A percentile compares a stretch with the other conserved stretches of the same genome.
phyloP scores from a whole-genome alignment of 2,888 invertebrate species.

The Argynnis bischoffii region DNA sequence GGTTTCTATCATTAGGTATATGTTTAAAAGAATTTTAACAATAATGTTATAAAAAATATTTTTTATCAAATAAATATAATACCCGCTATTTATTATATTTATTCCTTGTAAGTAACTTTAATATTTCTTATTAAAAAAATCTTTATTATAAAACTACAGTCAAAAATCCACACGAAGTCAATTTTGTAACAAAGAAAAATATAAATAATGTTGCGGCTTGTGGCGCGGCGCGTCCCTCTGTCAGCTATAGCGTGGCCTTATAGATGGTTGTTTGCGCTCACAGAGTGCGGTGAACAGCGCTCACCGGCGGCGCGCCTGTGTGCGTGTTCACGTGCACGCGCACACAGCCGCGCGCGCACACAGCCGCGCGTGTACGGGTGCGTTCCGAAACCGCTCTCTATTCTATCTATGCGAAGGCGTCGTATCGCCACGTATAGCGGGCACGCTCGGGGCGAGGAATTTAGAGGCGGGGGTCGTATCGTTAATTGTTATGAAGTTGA shows the following conservation, averaged over 20 bases:
- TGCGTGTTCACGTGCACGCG: constrained; percentile 62
- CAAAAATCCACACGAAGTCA: constrained; percentile 2
- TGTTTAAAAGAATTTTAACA: no score
- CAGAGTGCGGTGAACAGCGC: constrained; percentile 83
- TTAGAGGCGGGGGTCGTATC: constrained; percentile 83
- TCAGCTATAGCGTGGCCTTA: constrained; percentile 83
- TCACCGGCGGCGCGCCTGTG: constrained; percentile 74
- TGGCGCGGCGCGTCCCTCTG: constrained; percentile 73
- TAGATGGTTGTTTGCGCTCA: constrained; percentile 83
- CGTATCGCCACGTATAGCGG: constrained; percentile 81
- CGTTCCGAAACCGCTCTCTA: constrained; percentile 83
- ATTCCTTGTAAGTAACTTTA: no score
- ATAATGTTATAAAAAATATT: neutral
- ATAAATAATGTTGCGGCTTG: constrained; percentile 53
- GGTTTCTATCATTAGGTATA: no score
- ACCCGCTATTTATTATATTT: no score
- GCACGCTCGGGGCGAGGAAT: constrained; percentile 82
- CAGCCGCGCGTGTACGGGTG: constrained; percentile 64
- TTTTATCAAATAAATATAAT: neutral
- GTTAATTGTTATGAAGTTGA: constrained; percentile 83
- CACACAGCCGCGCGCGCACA: constrained; percentile 53
- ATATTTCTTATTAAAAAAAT: neutral
- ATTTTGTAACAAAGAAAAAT: constrained; percentile 30
- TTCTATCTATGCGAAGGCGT: constrained; percentile 83
- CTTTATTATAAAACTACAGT: neutral